Base-by-base conservation (phyloP, 2,888 invertebrate species). In the Ichneumoninae sp. region DNA sequence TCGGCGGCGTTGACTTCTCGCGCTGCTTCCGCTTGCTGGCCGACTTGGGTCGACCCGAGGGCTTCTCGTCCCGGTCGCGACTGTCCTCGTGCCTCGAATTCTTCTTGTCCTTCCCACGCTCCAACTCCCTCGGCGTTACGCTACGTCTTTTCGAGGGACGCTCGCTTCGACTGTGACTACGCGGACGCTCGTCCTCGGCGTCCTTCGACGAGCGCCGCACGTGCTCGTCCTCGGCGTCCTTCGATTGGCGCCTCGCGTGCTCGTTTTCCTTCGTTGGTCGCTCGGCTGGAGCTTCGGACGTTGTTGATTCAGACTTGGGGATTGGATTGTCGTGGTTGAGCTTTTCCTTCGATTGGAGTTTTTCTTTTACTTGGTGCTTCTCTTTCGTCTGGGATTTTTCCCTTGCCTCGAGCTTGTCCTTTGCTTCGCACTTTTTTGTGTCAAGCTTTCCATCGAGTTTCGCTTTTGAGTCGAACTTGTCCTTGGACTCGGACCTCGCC, bases 91-190 rank as follows among this genome's bases (percentile, higher is more conserved):
- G 19, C n/a, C 70, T 69, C 6, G 50, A 78, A 16, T 79, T 57
- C 0, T 47, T 68, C 33, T 22, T 26, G 1, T 70, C 73, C 22
- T 52, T 81, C 30, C 40, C 50, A 6, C 65, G 33, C 26, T 30
- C 66, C 8, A 33, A 79, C 44, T 79, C 83, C 54, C 30, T 65
- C 69, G 69, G 57, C 70, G 36, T 68, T 22, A n/a, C 63, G 78
- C 22, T 69, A 7, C 69, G 63, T 44, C 22, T 63, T 78, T 65
- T 40, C n/a, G 30, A 63, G 19, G 66, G 63, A 26, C 60, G 78
- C 13, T 76, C 77, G 63, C 47, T 69, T 22, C 73, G 83, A 47
- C 68, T 44, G 26, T 83, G 63, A 70, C 74, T 80, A 16, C 74
- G 52, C 8, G 66, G 7, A 68, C 63, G 5, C 13, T 78, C 66